Base-by-base conservation (phyloP, 2,797 vertebrate species). In the Acanthiza pusilla region DNA sequence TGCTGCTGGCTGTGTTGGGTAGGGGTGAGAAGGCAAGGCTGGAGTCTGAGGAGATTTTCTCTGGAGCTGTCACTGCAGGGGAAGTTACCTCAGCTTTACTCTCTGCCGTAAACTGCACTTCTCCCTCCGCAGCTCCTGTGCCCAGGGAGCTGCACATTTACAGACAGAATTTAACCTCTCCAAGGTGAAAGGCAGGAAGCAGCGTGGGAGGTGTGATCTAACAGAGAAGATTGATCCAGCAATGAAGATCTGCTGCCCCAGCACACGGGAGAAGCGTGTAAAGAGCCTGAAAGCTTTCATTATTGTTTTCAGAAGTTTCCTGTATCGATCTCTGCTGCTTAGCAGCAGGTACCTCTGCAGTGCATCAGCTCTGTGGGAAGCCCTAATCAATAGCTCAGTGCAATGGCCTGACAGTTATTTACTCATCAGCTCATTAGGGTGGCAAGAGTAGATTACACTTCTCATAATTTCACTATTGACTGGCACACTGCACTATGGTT, bases 341-440 rank as follows among this genome's bases (percentile, higher is more conserved):
- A 85, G 93, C 67, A 83, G 73, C 53, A 65, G 68, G 43, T 29
- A 8, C 32, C 55, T 62, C 38, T 45, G 79, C 94, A 83, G 89
- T 6, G 25, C 27, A 50, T 45, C 55, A 51, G 68, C 77, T 53
- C 78, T 42, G 62, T 81, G 85, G 87, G 89, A 77, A 92, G 79
- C 85, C 32, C 32, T 55, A 32, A 74, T 94, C 85, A 48, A 95
- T 95, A 88, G 48, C 74, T 86, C 63, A 42, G 87, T 74, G 81
- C 86, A 26, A 16, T 34, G 57, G 77, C 71, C 85, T 93, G 95
- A 75, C 95, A 83, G 79, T 85, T 94, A 93, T 95, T 96, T 94
- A 96, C 95, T 96, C 88, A 55, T 74, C 91, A 86, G 77, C 93
- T 96, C 92, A 65, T 96, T 89, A 97, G 86, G 54, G 82, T 89